phyloP scores from a whole-genome alignment of 2,113 vertebrate species.

The Chloropsis hardwickii region DNA sequence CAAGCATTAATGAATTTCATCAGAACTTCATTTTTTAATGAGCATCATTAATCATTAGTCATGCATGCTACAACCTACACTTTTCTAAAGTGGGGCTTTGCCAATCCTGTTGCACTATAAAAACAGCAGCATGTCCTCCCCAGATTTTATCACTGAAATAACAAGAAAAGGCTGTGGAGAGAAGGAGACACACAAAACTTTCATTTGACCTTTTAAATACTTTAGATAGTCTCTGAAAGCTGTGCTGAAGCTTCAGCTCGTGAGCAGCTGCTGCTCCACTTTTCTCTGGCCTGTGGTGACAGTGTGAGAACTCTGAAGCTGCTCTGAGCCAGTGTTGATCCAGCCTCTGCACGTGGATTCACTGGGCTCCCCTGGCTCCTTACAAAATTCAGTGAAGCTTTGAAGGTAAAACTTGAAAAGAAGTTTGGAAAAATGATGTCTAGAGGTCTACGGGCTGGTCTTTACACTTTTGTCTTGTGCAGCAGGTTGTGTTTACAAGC shows the following conservation, averaged over 20 bases:
- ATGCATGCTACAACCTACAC: slow-evolving; percentile 46
- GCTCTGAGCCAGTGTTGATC: background rate
- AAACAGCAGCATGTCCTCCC: slow-evolving; percentile 23
- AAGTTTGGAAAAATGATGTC: background rate
- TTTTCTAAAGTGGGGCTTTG: slow-evolving; percentile 38
- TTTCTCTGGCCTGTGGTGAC: background rate
- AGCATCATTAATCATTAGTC: slow-evolving; percentile 70
- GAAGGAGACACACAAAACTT: background rate
- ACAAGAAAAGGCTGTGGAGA: background rate
- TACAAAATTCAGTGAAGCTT: background rate
- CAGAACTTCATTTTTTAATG: slow-evolving; percentile 74
- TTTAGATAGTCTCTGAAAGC: background rate
- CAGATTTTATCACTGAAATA: background rate
- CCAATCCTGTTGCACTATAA: slow-evolving; percentile 18
- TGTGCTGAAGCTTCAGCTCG: background rate
- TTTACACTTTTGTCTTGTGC: background rate
- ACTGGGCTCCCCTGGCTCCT: background rate
- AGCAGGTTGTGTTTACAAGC: background rate
- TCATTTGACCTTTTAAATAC: background rate
- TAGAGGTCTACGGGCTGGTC: background rate
- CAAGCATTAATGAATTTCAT: slow-evolving; percentile 75
- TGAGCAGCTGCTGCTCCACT: background rate
- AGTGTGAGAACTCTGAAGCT: background rate
- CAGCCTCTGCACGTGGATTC: background rate
- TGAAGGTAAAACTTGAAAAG: background rate